phyloP scores from a whole-genome alignment of 2,888 invertebrate genomes.

The Eupeodes latifasciatus region DNA sequence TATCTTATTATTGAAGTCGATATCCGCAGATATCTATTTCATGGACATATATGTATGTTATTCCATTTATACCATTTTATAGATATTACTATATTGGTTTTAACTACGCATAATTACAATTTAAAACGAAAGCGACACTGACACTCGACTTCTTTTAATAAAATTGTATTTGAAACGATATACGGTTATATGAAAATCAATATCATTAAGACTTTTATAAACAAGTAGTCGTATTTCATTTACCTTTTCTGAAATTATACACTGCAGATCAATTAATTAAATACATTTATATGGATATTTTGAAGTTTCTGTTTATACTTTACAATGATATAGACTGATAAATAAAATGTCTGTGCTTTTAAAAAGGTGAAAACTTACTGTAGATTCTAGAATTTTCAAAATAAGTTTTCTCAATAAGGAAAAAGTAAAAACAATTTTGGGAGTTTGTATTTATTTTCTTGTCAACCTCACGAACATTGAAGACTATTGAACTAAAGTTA shows the following conservation, averaged over 20 bases:
- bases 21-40: neutral
- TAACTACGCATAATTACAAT: neutral
- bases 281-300: neutral
- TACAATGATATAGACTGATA: too few species aligned
- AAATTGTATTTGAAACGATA: neutral
- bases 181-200: slow-evolving; percentile 30
- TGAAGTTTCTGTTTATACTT: too few species aligned
- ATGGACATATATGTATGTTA: neutral
- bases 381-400: too few species aligned
- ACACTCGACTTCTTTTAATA: neutral
- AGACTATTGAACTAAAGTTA: too few species aligned
- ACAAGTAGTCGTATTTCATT: slow-evolving; percentile 11
- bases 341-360: too few species aligned
- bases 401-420: too few species aligned
- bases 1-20: neutral
- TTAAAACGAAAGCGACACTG: neutral
- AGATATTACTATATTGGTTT: neutral
- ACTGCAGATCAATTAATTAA: neutral
- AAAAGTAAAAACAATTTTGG: too few species aligned
- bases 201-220: slow-evolving; percentile 2
- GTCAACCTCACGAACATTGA: too few species aligned
- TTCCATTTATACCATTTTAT: neutral
- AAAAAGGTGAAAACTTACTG: too few species aligned
- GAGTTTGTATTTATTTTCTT: too few species aligned
- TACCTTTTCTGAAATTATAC: slow-evolving; percentile 11